Base-by-base conservation (phyloP, 1,140 invertebrate species). In the Latrodectus geometricus region DNA sequence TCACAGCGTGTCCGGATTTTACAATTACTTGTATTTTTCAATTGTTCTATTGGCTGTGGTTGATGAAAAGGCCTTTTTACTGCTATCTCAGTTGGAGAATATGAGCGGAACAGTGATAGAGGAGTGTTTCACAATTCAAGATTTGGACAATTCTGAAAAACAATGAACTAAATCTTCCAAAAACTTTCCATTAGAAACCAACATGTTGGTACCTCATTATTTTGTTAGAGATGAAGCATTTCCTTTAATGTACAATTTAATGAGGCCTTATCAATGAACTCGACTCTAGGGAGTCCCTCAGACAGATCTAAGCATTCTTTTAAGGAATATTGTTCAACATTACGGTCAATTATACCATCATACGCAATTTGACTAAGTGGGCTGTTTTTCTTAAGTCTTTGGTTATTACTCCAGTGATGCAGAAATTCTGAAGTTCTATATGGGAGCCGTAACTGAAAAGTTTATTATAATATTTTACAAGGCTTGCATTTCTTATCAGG, bases 191-290 rank as follows among this genome's bases (percentile, higher is more conserved):
- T 48, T 88, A 52, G 88, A 54, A 75, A 87, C 83, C 83, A 21
- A 61, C 2, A 61, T 8, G 8, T 48, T 49, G 87, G 89, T 89
- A 52, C 91, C 91, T n/a, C 90, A 89, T 86, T 89, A 91, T 72
- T 90, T 92, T 88, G 90, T 92, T 69, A 92, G 90, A 54, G 92
- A 93, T 90, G 91, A 92, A 87, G 91, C 91, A 79, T 93, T 92
- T 90, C 89, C 90, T 61, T 84, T 93, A 82, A 89, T 82, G 56
- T 82, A 88, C 9, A 90, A 91, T 84, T 70, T 92, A 35, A 90
- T 89, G 90, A 91, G 90, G 69, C 92, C 91, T 88, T 93, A 91
- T 88, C 87, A 88, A n/a, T n/a, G n/a, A n/a, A n/a, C n/a, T n/a
- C n/a, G n/a, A n/a, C n/a, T n/a, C n/a, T n/a, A n/a, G n/a, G n/a